These are phyloP conservation scores for Melopsittacus undulatus DNA, from an alignment of 2,797 vertebrate species.

Conservation along the genomic window DNA sequence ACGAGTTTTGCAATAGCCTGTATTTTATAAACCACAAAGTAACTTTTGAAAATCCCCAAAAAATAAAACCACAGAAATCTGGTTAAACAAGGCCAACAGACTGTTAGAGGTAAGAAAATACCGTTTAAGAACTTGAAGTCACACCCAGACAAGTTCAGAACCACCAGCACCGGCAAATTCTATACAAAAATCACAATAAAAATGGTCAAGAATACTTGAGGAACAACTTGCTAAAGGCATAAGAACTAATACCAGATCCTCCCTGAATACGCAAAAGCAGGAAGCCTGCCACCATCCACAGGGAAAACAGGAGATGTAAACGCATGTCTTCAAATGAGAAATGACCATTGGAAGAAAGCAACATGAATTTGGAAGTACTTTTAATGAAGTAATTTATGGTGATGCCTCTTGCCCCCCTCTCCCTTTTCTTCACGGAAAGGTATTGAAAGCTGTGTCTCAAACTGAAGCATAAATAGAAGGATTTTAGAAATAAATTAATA, in stretches of 20 bases:
- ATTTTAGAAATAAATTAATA: background rate
- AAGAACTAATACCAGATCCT: background rate
- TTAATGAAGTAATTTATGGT: background rate
- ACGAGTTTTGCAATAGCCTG: conserved; percentile 4
- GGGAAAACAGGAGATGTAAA: background rate
- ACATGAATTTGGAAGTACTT: background rate
- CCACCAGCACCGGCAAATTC: background rate
- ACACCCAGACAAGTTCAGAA: conserved; percentile 29
- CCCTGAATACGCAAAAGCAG: background rate
- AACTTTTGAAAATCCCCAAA: conserved; percentile 1
- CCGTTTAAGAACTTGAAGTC: background rate
- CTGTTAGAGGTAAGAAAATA: conserved; percentile 27
- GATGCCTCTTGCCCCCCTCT: background rate
- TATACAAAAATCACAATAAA: background rate
- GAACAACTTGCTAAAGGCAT: conserved; percentile 14
- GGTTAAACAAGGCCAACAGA: conserved; percentile 9
- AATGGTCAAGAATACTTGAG: background rate
- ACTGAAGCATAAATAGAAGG: background rate
- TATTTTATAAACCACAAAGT: conserved; percentile 30
- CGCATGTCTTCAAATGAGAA: background rate
- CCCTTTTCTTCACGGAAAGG: background rate
- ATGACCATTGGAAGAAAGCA: background rate
- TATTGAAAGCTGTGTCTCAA: background rate
- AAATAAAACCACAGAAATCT: background rate
- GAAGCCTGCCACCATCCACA: background rate